Evolutionary conservation across 2,797 vertebrate species (phyloP).

Genomic region (Knipowitschia caucasica): DNA sequence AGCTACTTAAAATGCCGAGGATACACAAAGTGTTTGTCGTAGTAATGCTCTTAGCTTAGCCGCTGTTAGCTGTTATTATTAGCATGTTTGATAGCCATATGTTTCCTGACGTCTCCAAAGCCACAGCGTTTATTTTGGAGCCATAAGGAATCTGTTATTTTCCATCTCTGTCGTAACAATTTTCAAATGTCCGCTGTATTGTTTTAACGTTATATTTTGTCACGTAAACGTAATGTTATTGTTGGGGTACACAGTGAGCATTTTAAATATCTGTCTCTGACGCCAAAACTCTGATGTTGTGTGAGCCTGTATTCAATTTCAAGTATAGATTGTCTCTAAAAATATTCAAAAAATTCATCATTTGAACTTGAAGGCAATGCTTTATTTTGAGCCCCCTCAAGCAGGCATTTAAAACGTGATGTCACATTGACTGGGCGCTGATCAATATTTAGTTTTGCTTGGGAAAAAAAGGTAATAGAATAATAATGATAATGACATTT

Average conservation of each 20-base stretch:
- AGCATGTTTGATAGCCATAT: conserved; percentile 46
- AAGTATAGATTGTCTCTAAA: too few species aligned
- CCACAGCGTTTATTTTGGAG: background rate
- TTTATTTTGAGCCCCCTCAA: background rate
- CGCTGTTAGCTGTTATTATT: conserved; percentile 59
- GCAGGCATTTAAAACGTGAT: conserved; percentile 1
- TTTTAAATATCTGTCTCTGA: conserved; percentile 16
- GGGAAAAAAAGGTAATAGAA: background rate
- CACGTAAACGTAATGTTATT: background rate
- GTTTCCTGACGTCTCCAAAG: conserved; percentile 13
- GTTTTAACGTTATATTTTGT: background rate
- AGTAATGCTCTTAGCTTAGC: conserved; percentile 52
- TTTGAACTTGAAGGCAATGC: too few species aligned
- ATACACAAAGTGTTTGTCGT: conserved; percentile 57
- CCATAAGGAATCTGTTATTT: background rate
- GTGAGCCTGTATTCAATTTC: background rate
- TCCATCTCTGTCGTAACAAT: background rate
- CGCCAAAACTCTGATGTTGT: conserved; percentile 11
- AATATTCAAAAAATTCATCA: too few species aligned
- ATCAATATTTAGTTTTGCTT: conserved; percentile 1
- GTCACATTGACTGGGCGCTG: conserved; percentile 1
- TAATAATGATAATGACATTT: background rate
- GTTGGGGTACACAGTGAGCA: conserved; percentile 3
- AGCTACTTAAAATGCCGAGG: conserved; percentile 31
- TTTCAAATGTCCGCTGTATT: background rate